phyloP scores from a whole-genome alignment of 2,113 vertebrate species.

The Dipodomys stephensi region DNA sequence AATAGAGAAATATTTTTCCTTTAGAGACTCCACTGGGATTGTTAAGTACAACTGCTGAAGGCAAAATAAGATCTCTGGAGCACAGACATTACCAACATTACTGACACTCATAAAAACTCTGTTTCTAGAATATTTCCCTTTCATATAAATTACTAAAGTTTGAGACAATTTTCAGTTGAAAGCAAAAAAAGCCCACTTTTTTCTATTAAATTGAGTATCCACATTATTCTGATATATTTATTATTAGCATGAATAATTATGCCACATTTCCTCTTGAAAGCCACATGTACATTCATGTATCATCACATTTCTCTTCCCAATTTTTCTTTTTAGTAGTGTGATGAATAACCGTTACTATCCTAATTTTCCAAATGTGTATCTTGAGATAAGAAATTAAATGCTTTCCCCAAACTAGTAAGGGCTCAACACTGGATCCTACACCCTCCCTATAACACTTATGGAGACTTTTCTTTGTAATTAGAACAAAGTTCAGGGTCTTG shows the following conservation, averaged over 20 bases:
- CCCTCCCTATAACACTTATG: not conserved
- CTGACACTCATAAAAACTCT: conserved; percentile 35
- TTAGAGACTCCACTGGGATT: conserved; percentile 9
- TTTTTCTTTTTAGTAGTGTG: conserved; percentile 14
- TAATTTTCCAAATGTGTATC: conserved; percentile 37
- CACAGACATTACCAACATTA: conserved; percentile 6
- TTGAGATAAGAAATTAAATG: conserved; percentile 34
- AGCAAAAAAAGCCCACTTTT: not conserved
- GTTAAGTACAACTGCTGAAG: not conserved
- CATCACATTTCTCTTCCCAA: not conserved
- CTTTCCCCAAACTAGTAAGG: not conserved
- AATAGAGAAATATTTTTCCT: not conserved
- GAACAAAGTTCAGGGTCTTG: not conserved
- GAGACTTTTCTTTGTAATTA: conserved; percentile 21
- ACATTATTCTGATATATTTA: conserved; percentile 29
- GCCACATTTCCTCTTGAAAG: conserved; percentile 27
- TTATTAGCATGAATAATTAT: conserved; percentile 38
- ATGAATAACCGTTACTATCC: not conserved
- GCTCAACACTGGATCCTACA: not conserved
- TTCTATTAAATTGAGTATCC: conserved; percentile 47
- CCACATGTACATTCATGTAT: not conserved
- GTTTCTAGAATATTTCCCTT: conserved; percentile 18
- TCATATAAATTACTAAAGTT: not conserved
- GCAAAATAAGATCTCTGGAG: conserved; percentile 36
- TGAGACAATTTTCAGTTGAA: conserved; percentile 48